Base-by-base conservation (phyloP, 2,113 vertebrate genomes). In the Phoxinus phoxinus region DNA sequence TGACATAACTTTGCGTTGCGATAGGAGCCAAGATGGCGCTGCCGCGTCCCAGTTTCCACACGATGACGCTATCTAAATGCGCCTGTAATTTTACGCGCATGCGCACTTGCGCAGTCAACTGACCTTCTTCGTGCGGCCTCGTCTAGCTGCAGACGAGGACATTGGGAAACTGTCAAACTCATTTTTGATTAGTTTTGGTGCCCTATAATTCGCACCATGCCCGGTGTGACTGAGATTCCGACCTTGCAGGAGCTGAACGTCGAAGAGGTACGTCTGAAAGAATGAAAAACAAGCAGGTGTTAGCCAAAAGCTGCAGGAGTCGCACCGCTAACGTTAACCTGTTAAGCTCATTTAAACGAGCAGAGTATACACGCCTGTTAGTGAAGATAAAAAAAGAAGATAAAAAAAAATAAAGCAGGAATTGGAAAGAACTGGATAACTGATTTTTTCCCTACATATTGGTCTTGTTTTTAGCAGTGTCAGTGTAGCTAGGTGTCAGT, bases 161-260 rank as follows among this genome's bases (percentile, higher is more conserved):
- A 86, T 93, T 92, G 93, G 86, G 12, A 76, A 19, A 15, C 21
- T 51, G 13, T 83, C 78, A 85, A n/a, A 86, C 27, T 81, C n/a
- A 46, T 61, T 77, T 77, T 19, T 37, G 51, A 41, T 35, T 89
- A 25, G 15, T 35, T 86, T 81, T 86, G 35, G 6, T 32, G 41
- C 15, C 21, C 77, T 23, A 65, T 25, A 84, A 51, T 41, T 32
- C 11, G 46, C 88, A 89, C 90, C 91, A 98, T 98, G 97, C 92
- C 97, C 25, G 90, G 91, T 2, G 88, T 91, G 37, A 41, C 95
- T 89, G 94, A 95, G 23, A 23, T 98, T 10, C 97, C 98, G 4
- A 61, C 94, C 2, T 15, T 94, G 83, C 92, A 97, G 91, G 97
- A 99, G 81, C 94, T 99, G 73, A 95, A 94, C 1, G 97, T 97